A percentile compares a stretch with the other conserved stretches of the same genome.
Conservation (phyloP, 2,888 invertebrate genomes). For the Thalpophila matura region DNA sequence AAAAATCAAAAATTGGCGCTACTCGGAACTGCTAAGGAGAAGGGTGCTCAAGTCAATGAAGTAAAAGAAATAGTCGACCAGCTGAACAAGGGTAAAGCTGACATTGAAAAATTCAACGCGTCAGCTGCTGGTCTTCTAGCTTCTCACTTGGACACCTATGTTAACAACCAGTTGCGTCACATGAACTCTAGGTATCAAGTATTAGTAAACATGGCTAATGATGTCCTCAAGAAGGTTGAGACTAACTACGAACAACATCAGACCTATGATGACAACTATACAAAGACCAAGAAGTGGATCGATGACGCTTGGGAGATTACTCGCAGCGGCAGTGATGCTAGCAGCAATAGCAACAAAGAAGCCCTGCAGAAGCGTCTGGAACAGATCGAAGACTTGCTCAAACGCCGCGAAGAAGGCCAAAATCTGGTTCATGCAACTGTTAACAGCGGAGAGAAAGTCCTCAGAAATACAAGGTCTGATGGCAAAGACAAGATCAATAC, state of each 20-base stretch:
- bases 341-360: constrained; percentile 95
- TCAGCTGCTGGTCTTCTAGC: constrained; percentile 94
- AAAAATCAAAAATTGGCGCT: constrained; percentile 97
- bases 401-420: constrained; percentile 96
- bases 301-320: constrained; percentile 96
- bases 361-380: constrained; percentile 95
- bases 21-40: constrained; percentile 95
- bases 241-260: constrained; percentile 96
- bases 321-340: constrained; percentile 94
- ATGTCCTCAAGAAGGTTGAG: constrained; percentile 97
- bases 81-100: constrained; percentile 94
- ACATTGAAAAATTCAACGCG: constrained; percentile 96
- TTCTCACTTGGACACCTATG: constrained; percentile 96
- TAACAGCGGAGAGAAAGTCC: constrained; percentile 97
- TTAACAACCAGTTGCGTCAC: constrained; percentile 96
- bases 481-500: constrained; percentile 96
- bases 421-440: constrained; percentile 96
- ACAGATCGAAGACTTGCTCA: constrained; percentile 95
- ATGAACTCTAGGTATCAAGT: constrained; percentile 97
- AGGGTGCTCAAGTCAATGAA: constrained; percentile 95
- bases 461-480: constrained; percentile 96
- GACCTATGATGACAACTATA: constrained; percentile 94
- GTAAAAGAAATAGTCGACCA: constrained; percentile 94
- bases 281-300: constrained; percentile 96
- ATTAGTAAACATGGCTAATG: constrained; percentile 96